Evolutionary conservation across 1,140 invertebrate species (phyloP).

Genomic region (Tribolium madens): DNA sequence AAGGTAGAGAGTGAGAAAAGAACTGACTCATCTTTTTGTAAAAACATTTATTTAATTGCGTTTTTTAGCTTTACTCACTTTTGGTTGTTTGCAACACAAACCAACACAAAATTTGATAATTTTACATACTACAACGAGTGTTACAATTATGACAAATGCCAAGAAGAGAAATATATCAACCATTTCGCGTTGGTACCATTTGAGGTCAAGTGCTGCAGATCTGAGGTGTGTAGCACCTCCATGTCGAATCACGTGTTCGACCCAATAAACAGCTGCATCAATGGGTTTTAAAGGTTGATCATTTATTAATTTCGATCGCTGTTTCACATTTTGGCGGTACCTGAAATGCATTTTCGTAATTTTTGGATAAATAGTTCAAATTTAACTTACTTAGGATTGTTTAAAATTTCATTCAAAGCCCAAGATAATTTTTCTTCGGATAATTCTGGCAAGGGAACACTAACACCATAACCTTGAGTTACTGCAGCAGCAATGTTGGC

Average conservation of each 20-base stretch:
- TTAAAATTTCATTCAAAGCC: slow-evolving; percentile 58
- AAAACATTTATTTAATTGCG: not conserved
- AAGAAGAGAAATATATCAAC: not conserved
- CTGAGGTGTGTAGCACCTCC: slow-evolving; percentile 26
- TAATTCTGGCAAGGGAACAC: slow-evolving; percentile 57
- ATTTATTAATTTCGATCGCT: slow-evolving; percentile 21
- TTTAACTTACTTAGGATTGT: slow-evolving; percentile 57
- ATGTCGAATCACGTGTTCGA: slow-evolving; percentile 43
- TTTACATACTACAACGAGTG: not conserved
- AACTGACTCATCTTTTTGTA: too few species aligned
- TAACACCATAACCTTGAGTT: slow-evolving; percentile 57
- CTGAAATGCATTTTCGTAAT: slow-evolving; percentile 21
- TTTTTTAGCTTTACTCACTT: not conserved
- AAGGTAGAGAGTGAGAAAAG: not conserved
- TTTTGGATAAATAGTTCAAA: not conserved
- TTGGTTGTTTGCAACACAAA: not conserved
- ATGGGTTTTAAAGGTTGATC: slow-evolving; percentile 43
- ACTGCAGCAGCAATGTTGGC: slow-evolving; percentile 59
- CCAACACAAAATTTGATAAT: not conserved
- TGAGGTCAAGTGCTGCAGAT: slow-evolving; percentile 19
- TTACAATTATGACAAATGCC: not conserved
- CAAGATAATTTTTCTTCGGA: slow-evolving; percentile 55
- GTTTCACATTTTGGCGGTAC: slow-evolving; percentile 9
- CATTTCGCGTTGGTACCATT: slow-evolving; percentile 23
- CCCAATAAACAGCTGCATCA: slow-evolving; percentile 44